Evolutionary conservation across 92 coral and sea anemone species (phyloP).

Genomic region (Anthopleura xanthogrammica): DNA sequence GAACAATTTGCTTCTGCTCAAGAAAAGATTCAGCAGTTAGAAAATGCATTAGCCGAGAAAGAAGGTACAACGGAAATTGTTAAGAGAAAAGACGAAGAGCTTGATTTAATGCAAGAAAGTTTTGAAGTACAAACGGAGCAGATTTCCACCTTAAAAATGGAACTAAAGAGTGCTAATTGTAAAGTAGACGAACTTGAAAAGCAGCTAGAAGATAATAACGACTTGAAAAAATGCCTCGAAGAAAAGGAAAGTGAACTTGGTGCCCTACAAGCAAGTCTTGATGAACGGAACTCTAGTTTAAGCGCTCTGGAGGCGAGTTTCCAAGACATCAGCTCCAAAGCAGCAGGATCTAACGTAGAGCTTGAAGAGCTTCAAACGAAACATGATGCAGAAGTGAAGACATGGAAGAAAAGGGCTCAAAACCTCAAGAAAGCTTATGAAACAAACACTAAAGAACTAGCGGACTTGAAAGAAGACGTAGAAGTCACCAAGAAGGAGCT

Average conservation of each 20-base stretch:
- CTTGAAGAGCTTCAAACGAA: slow-evolving; percentile 57
- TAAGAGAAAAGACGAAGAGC: slow-evolving; percentile 44
- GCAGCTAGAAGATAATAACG: slow-evolving; percentile 23
- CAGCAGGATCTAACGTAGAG: slow-evolving; percentile 50
- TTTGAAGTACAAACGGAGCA: slow-evolving; percentile 41
- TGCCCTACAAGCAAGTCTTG: slow-evolving; percentile 53
- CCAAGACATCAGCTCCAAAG: slow-evolving; percentile 59
- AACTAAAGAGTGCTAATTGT: slow-evolving; percentile 24
- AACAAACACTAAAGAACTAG: slow-evolving; percentile 57
- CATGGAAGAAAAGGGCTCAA: slow-evolving; percentile 70
- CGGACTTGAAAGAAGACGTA: slow-evolving; percentile 39
- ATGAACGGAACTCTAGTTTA: slow-evolving; percentile 48
- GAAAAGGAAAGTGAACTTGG: slow-evolving; percentile 51
- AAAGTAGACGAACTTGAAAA: slow-evolving; percentile 30
- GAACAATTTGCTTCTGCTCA: slow-evolving; percentile 29
- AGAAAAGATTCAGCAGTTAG: slow-evolving; percentile 42
- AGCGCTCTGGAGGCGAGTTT: slow-evolving; percentile 59
- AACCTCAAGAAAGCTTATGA: slow-evolving; percentile 63
- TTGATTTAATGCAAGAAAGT: slow-evolving; percentile 37
- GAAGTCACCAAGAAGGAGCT: slow-evolving; percentile 8
- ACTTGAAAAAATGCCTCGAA: slow-evolving; percentile 42
- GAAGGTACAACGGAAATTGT: slow-evolving; percentile 32
- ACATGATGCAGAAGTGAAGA: slow-evolving; percentile 50
- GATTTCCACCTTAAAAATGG: slow-evolving; percentile 28
- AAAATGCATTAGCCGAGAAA: slow-evolving; percentile 28